Evolutionary conservation across 2,888 invertebrate species (phyloP).

Genomic region (Synergus laeviventris): DNA sequence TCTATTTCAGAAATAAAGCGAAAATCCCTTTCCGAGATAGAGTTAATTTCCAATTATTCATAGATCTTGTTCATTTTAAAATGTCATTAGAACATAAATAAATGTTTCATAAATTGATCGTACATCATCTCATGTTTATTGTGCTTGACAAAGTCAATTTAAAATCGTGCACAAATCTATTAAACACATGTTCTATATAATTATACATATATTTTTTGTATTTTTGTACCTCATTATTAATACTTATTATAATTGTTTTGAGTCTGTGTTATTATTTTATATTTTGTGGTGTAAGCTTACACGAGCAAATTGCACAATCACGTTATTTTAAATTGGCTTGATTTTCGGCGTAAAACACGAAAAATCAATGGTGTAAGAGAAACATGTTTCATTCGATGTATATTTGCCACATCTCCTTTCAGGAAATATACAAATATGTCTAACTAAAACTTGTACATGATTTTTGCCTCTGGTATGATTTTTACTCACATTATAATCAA

Average conservation of each 20-base stretch:
- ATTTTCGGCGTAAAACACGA: constrained; percentile 40
- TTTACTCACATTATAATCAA: constrained; percentile 40
- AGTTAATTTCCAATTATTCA: no score
- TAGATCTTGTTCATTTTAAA: background rate
- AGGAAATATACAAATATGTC: constrained; percentile 43
- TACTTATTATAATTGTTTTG: background rate
- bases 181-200: constrained; percentile 11
- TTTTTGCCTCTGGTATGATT: background rate
- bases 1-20: constrained; percentile 1
- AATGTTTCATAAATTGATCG: background rate
- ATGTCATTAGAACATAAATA: background rate
- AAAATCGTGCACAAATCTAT: constrained; percentile 6
- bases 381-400: constrained; percentile 44
- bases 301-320: background rate
- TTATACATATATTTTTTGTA: background rate
- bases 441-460: constrained; percentile 2
- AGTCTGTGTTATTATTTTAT: background rate
- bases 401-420: constrained; percentile 50
- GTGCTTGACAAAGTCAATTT: constrained; percentile 34
- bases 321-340: constrained; percentile 19
- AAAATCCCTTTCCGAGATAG: background rate
- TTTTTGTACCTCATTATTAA: background rate
- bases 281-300: background rate
- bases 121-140: constrained; percentile 30
- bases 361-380: constrained; percentile 73